A percentile compares a stretch with the other conserved stretches of the same genome.
Conservation (phyloP, 2,888 invertebrate genomes). For the Idaea aversata region DNA sequence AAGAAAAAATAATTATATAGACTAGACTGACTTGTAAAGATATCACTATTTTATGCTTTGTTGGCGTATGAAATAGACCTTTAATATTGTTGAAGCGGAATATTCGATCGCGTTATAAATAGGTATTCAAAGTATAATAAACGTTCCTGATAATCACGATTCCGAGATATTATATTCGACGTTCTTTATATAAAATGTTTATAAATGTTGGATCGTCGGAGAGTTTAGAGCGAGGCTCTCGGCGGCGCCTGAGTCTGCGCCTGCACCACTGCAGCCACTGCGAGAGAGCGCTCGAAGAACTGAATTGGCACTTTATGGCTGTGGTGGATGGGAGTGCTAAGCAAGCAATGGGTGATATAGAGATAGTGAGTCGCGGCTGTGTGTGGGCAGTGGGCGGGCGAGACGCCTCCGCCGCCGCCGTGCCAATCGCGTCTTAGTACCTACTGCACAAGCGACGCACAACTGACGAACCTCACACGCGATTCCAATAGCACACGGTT, state of each 20-base stretch:
- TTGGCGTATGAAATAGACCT: conserved; percentile 74
- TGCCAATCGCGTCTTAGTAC: conserved; percentile 11
- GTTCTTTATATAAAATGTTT: conserved; percentile 60
- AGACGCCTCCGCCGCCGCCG: conserved; percentile 15
- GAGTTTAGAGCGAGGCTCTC: conserved; percentile 43
- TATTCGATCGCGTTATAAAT: conserved; percentile 55
- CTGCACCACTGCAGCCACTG: conserved; percentile 24
- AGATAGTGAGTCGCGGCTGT: background rate
- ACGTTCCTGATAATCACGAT: conserved; percentile 66
- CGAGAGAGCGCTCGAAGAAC: conserved; percentile 6
- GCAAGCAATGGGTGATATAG: conserved; percentile 2
- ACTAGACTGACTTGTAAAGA: conserved; percentile 80
- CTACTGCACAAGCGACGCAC: conserved; percentile 61
- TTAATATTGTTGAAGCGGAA: conserved; percentile 71
- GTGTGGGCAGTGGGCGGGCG: conserved; percentile 16
- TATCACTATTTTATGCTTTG: conserved; percentile 81
- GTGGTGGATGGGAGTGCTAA: background rate
- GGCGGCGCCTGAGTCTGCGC: conserved; percentile 26
- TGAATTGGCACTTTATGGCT: background rate
- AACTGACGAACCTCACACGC: conserved; percentile 64
- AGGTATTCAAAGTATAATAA: conserved; percentile 49
- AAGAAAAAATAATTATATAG: conserved; percentile 77
- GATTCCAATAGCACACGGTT: conserved; percentile 68
- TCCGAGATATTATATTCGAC: conserved; percentile 58
- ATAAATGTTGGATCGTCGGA: conserved; percentile 58